Evolutionary conservation across 2,888 invertebrate genomes (phyloP), one percentile per base, ranked within the genome.

Genomic region (Bombyx huttoni): DNA sequence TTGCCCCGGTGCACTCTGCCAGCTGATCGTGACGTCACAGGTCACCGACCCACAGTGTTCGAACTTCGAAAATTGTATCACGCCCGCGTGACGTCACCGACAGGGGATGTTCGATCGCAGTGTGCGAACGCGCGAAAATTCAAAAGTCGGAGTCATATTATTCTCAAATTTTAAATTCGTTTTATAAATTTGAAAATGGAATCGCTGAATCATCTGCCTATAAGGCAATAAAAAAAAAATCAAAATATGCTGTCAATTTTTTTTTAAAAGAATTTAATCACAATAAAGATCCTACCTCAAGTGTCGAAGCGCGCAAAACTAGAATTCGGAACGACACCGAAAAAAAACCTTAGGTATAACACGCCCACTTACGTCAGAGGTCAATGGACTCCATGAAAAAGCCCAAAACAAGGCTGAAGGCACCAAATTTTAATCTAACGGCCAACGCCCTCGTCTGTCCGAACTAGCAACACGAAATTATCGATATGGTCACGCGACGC

Each of bases 11-110:
- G 75, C 77, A 70, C 60, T 63, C 64, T 56, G 67, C 69, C 85
- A 86, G 86, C 83, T 85, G 85, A 78, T 78, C 59, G 68, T 81
- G 81, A 84, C 85, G 85, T 85, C 83, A 83, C 63, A 63, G 83
- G 81, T 74, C 81, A 68, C 52, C 70, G 81, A 81, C 79, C 84
- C 63, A 48, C 50, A 58, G 62, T 63, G 63, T 56, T 66, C 63
- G 68, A 58, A 58, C 61, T 56, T 61, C 57, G 56, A 56, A 67
- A 24, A 68, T 68, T 64, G 67, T 67, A 69, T 66, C 68, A 69
- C 64, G 65, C 58, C 60, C 56, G 48, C 52, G 64, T 75, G 76
- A 80, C 77, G 79, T 80, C 78, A 78, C 61, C 56, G 53, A 55
- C 62, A 50, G 56, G 48, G 51, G 51, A 52, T 60, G 64, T 65